phyloP scores from a whole-genome alignment of 23 tunicate species.

The Botrylloides violaceus region DNA sequence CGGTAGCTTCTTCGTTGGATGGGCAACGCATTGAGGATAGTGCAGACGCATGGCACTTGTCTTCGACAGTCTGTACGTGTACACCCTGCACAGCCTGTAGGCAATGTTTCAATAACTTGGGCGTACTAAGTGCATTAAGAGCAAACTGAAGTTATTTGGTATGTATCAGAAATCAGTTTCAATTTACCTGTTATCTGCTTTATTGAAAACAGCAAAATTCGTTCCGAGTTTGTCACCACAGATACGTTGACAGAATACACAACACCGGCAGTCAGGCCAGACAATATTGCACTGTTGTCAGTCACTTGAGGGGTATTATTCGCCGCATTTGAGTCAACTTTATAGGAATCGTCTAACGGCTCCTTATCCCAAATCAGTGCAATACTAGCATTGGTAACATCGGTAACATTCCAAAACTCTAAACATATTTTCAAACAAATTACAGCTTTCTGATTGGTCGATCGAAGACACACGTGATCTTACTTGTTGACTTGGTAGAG shows the following conservation, averaged over 20 bases:
- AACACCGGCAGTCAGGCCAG: not conserved
- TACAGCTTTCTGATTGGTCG: no score
- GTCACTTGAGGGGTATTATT: not conserved
- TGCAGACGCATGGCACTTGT: no score
- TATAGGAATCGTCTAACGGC: not conserved
- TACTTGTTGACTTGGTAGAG: not conserved
- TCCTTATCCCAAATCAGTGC: conserved; percentile 1
- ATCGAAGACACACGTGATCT: not conserved
- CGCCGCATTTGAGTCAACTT: not conserved
- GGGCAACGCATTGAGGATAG: no score
- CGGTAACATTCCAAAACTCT: not conserved
- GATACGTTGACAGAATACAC: conserved; percentile 2
- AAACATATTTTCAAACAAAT: not conserved
- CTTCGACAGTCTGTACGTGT: no score
- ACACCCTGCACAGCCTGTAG: no score
- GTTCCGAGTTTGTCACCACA: not conserved
- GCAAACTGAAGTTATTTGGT: no score
- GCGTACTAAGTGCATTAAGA: no score
- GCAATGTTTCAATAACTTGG: no score
- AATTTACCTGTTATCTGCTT: conserved; percentile 1
- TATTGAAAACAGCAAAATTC: not conserved
- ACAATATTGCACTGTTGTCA: not conserved
- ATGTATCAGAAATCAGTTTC: no score
- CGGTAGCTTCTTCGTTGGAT: no score
- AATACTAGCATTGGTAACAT: not conserved